Evolutionary conservation across 2,113 vertebrate species (phyloP).

Genomic region (Nyctibius bracteatus): DNA sequence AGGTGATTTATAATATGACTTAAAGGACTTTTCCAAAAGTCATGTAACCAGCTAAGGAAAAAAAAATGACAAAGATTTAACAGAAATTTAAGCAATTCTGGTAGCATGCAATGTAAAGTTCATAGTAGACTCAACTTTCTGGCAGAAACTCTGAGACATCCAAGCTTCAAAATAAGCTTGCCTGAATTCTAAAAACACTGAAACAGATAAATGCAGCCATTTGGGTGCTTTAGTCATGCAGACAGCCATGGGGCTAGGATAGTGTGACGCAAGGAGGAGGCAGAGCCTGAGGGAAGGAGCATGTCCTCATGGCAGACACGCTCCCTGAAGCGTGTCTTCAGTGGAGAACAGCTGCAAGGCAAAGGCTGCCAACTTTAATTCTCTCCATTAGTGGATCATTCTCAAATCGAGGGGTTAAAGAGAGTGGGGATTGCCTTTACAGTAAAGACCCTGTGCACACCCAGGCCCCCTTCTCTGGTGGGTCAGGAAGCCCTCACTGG

Average conservation of each 20-base stretch:
- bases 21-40: conserved; percentile 23
- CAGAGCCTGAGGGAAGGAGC: conserved; percentile 14
- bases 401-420: neutral
- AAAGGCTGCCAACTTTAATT: conserved; percentile 34
- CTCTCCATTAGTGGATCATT: conserved; percentile 36
- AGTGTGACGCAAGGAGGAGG: neutral
- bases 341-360: conserved; percentile 22
- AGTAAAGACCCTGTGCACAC: neutral
- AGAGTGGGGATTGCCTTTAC: neutral
- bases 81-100: conserved; percentile 47
- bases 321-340: neutral
- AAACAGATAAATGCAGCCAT: neutral
- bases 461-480: neutral
- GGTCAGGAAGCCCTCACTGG: neutral
- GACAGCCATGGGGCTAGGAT: neutral
- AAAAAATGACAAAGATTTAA: conserved; percentile 32
- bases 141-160: conserved; percentile 36
- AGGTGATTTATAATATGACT: conserved; percentile 60
- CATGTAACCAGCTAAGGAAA: conserved; percentile 13
- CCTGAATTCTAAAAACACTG: neutral
- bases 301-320: neutral
- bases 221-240: neutral
- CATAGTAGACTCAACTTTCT: conserved; percentile 35
- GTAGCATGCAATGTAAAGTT: conserved; percentile 40
- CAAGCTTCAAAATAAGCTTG: neutral